Percentiles rank a stretch among this genome's conserved stretches.
Evolutionary conservation across 1,140 invertebrate species (phyloP).

Genomic region (Idris sp.): DNA sequence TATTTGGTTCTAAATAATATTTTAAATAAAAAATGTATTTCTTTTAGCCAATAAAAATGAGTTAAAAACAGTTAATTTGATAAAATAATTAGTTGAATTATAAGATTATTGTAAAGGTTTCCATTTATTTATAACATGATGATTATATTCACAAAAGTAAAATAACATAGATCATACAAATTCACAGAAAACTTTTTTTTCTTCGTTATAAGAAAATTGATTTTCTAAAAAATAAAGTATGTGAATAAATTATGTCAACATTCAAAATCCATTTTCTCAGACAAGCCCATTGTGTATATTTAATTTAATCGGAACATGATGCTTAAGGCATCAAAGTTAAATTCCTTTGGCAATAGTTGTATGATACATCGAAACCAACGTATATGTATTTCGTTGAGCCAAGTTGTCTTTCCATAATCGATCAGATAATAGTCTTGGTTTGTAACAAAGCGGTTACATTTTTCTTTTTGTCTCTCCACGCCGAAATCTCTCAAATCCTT

Average conservation of each 20-base stretch:
- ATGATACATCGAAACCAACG: conserved; percentile 21
- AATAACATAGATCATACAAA: too few relatives aligned
- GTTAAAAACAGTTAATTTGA: too few relatives aligned
- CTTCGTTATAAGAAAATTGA: too few relatives aligned
- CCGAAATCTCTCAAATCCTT: conserved; percentile 73
- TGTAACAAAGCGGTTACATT: conserved; percentile 49
- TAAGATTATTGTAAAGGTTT: too few relatives aligned
- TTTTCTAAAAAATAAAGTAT: conserved; percentile 7
- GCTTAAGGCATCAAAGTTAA: conserved; percentile 1
- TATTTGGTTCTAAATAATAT: too few relatives aligned
- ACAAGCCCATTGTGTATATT: conserved; percentile 13
- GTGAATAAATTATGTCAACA: conserved; percentile 9
- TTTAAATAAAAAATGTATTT: too few relatives aligned
- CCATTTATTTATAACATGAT: too few relatives aligned
- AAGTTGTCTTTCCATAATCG: conserved; percentile 45
- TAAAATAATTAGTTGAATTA: too few relatives aligned
- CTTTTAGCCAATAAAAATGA: too few relatives aligned
- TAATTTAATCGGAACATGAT: conserved; percentile 20
- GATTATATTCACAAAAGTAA: too few relatives aligned
- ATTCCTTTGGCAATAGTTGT: conserved; percentile 15
- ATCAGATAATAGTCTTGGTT: conserved; percentile 57
- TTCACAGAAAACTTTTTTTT: too few relatives aligned
- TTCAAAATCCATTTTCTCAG: conserved; percentile 10
- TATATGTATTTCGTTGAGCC: conserved; percentile 41
- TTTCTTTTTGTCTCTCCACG: conserved; percentile 55